Base-by-base conservation (phyloP, 64 coral and sea anemone genomes). In the Dendrophyllia cribrosa region DNA sequence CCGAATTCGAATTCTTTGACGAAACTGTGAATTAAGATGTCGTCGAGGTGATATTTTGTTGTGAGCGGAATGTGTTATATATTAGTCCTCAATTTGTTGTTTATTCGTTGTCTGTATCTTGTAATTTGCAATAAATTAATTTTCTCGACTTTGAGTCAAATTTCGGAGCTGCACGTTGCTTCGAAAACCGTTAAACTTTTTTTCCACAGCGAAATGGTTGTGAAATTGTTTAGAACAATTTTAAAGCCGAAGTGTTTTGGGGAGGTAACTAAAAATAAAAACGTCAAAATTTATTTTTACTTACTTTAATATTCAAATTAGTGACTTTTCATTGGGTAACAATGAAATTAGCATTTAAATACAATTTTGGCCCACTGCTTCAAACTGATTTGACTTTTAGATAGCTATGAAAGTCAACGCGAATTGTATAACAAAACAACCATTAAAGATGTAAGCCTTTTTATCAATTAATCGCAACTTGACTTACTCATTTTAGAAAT, bases 311-410 rank as follows among this genome's bases (percentile, higher is more conserved):
- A 83, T 83, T 67, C 58, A 83, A 66, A 66, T 66, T 66, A 8
- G 62, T 50, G 26, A 44, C 43, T 83, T 82, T 50, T 83, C 44
- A 83, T 83, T 83, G 61, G 60, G 80, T 51, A 11, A 83, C 16
- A 66, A 83, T 19, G 17, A 45, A 49, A 83, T 83, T 83, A 66
- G 80, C 80, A 83, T 83, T 83, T 50, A 64, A 83, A 83, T 66
- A 5, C 25, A 48, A n/a, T 67, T 66, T 62, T 48, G 19, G 4
- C 8, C 22, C 16, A 44, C 5, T 83, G 61, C 20, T 63, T 83
- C 45, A 50, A 56, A 51, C 17, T 50, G 22, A 60, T 80, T 80
- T 60, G 77, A 80, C 53, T 80, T 80, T 80, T 55, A 80, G 53
- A 80, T 80, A 66, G n/a, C 16, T 50, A 15, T 23, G 15, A 49